Evolutionary conservation across 2,113 vertebrate genomes (phyloP), one percentile per base, ranked within the genome.

Genomic region (Tachycineta bicolor): DNA sequence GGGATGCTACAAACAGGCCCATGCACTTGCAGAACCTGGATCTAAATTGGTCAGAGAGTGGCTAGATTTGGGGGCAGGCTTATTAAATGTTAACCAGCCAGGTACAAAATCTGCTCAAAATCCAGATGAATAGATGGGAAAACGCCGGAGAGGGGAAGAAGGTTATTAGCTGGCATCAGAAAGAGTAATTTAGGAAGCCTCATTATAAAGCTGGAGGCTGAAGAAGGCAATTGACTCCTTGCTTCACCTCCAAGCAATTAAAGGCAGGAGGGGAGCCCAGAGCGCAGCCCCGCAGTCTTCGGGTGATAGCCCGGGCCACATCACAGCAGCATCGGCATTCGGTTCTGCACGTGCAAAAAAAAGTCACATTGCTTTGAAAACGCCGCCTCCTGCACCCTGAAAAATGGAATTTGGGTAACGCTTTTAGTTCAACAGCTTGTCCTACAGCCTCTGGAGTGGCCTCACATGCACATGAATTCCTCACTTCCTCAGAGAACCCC

Each of bases 231-330:
- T 9, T 56, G 74, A 47, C 39, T 55, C 39, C 52, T 53, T 12
- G 2, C 34, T 37, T 56, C 50, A 15, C 55, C 94, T 63, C 21
- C 43, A 28, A 46, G n/a, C 67, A 41, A 53, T 53, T 39, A 23
- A 53, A 8, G 16, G 34, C 39, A 7, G 10, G 11, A 56, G 23
- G 5, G 4, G 25, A 50, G 29, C 23, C 31, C 49, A 13, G 24
- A 24, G 12, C 23, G 25, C 19, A 53, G 29, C 56, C 14, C 28
- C 7, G 1, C 0, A 4, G 19, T 39, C 49, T 19, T 12, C 3
- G 4, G 23, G 68, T 33, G 62, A 43, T 8, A 14, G 26, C 56
- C 46, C 60, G 25, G 10, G 18, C 41, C n/a, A 18, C 6, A 34
- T 46, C 31, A 37, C 20, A 14, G 0, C 25, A 37, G 33, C 25